Conservation (phyloP, 2,113 vertebrate species). For the Ramphastos sulfuratus region DNA sequence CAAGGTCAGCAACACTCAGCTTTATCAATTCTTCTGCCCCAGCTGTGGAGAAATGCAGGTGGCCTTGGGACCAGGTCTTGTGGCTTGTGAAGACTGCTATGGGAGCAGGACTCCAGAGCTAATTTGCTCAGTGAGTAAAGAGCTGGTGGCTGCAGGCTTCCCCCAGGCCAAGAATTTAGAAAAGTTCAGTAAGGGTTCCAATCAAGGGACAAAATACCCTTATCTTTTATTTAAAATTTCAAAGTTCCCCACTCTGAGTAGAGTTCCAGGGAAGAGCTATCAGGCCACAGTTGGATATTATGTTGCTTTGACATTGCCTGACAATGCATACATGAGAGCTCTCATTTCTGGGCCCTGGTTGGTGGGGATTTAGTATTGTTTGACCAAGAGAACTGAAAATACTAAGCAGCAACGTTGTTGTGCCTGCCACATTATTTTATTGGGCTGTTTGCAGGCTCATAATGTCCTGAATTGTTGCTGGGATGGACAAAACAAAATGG, state of each 20-base stretch:
- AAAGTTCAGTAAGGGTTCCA: neutral
- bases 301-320: neutral
- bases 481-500: neutral
- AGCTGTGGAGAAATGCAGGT: neutral
- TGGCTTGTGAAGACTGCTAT: neutral
- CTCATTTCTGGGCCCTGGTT: neutral
- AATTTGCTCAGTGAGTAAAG: neutral
- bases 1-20: neutral
- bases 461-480: neutral
- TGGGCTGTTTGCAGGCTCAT: neutral
- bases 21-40: neutral
- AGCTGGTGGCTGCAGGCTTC: neutral
- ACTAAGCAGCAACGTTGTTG: fast-evolving
- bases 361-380: neutral
- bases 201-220: neutral
- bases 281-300: fast-evolving
- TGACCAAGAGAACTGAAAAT: neutral
- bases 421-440: neutral
- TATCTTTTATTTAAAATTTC: neutral
- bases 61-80: fast-evolving
- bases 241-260: neutral
- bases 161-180: neutral
- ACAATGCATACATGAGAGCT: neutral
- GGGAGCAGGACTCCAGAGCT: neutral
- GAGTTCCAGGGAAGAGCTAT: neutral